Conservation (phyloP, 1,140 invertebrate species). For the Batillaria attramentaria region DNA sequence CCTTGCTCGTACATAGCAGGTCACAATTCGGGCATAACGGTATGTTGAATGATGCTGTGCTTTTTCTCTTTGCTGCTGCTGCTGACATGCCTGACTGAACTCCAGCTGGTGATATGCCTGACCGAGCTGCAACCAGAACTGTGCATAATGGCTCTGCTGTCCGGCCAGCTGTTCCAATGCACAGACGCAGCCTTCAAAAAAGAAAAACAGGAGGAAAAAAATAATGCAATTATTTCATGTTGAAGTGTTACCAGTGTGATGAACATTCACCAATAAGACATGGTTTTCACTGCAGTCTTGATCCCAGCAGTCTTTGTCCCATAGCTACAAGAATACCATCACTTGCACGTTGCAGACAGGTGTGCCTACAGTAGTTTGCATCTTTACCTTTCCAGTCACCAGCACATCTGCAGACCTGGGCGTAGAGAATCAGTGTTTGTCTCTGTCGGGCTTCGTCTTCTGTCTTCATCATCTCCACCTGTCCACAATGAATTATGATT, state of each 20-base stretch:
- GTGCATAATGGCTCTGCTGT: conserved; percentile 26
- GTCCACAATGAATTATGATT: too few relatives aligned
- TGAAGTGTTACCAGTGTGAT: background rate
- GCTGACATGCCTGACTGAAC: too few relatives aligned
- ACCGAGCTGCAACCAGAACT: conserved; percentile 38
- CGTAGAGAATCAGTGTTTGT: conserved; percentile 29
- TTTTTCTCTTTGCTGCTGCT: too few relatives aligned
- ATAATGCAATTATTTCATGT: background rate
- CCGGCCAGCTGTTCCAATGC: conserved; percentile 13
- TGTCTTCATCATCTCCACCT: conserved; percentile 18
- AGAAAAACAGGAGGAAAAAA: background rate
- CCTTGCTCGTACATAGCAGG: conserved; percentile 41
- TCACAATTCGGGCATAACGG: conserved; percentile 18
- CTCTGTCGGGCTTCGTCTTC: conserved; percentile 20
- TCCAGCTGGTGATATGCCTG: conserved; percentile 23
- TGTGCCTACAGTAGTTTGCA: background rate
- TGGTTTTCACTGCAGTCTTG: too few relatives aligned
- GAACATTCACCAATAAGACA: too few relatives aligned
- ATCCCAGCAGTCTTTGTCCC: too few relatives aligned
- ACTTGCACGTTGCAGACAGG: background rate
- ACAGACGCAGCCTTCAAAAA: background rate
- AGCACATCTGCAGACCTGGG: conserved; percentile 12
- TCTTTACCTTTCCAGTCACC: conserved; percentile 6
- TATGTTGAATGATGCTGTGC: too few relatives aligned
- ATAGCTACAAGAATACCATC: too few relatives aligned